Evolutionary conservation across 2,797 vertebrate species (phyloP).

Genomic region (Gobio occitaniae): DNA sequence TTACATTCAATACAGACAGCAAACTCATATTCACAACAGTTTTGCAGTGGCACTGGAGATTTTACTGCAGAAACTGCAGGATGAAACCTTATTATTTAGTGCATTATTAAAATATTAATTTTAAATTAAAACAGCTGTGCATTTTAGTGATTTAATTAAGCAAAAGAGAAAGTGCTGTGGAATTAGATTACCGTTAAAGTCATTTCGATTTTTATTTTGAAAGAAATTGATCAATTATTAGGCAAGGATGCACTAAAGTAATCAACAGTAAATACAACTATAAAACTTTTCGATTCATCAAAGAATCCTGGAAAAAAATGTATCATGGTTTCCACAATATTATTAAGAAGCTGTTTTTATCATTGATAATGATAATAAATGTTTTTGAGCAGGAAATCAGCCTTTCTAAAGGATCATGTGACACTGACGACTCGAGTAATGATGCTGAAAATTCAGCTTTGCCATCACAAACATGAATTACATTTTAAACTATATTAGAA

Average conservation of each 20-base stretch:
- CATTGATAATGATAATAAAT: not conserved
- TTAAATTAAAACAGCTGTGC: not conserved
- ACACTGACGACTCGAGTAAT: not conserved
- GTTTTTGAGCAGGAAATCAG: not conserved
- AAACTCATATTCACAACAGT: not conserved
- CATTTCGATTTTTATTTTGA: too few species aligned
- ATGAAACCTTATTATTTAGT: not conserved
- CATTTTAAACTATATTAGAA: not conserved
- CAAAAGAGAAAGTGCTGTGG: not conserved
- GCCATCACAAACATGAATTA: not conserved
- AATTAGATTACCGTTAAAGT: not conserved
- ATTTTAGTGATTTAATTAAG: not conserved
- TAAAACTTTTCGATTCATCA: not conserved
- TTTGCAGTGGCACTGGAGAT: not conserved
- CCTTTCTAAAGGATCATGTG: not conserved
- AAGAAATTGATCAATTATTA: too few species aligned
- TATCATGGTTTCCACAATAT: not conserved
- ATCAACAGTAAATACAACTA: too few species aligned
- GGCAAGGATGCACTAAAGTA: too few species aligned
- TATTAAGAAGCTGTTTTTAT: not conserved
- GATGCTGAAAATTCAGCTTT: not conserved
- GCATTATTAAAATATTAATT: not conserved
- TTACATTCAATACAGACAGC: not conserved
- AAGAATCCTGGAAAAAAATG: not conserved
- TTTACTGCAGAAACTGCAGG: not conserved